Conservation (phyloP, 2,113 vertebrate species). For the Xerus inauris region DNA sequence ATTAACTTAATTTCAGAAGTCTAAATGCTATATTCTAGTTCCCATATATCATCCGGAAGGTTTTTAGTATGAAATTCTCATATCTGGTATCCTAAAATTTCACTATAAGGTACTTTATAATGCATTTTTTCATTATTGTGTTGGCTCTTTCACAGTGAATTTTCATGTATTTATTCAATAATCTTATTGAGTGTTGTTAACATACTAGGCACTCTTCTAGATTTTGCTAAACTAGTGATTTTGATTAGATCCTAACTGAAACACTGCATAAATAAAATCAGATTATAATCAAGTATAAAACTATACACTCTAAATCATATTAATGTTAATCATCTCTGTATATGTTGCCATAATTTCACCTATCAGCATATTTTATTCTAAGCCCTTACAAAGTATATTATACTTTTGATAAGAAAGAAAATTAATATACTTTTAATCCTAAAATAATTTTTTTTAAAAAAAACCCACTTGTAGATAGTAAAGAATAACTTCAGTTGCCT, state of each 20-base stretch:
- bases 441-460: background rate
- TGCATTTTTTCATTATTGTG: background rate
- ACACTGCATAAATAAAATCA: background rate
- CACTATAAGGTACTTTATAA: background rate
- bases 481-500: conserved; percentile 26
- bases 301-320: background rate
- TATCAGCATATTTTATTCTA: background rate
- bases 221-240: background rate
- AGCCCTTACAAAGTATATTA: background rate
- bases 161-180: background rate
- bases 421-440: background rate
- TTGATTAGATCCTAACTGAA: background rate
- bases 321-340: background rate
- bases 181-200: background rate
- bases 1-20: conserved; percentile 8
- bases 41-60: background rate
- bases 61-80: background rate
- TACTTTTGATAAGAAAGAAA: background rate
- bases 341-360: background rate
- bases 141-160: background rate
- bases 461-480: background rate
- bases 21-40: background rate
- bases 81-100: background rate
- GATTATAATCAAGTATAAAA: background rate
- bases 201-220: background rate